Evolutionary conservation across 2,888 invertebrate genomes (phyloP).

Genomic region (Hypena proboscidalis): DNA sequence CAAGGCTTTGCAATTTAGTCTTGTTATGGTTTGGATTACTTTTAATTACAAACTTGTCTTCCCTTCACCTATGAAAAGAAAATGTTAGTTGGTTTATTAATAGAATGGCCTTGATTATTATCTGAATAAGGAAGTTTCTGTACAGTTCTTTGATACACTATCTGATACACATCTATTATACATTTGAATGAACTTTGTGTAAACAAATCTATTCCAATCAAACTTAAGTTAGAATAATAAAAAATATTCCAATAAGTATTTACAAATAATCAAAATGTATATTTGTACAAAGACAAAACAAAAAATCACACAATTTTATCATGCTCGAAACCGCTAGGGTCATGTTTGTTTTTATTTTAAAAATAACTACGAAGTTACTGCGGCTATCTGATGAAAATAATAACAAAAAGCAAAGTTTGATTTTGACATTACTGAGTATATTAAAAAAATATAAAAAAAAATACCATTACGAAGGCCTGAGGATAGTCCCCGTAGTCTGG

Average conservation of each 20-base stretch:
- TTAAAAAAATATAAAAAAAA: constrained; percentile 32
- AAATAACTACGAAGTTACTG: too few species aligned
- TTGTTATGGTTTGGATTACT: constrained; percentile 16
- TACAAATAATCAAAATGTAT: too few species aligned
- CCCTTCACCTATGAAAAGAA: constrained; percentile 37
- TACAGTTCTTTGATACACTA: neutral
- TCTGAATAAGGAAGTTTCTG: constrained; percentile 22
- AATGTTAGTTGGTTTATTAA: constrained; percentile 30
- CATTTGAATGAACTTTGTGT: too few species aligned
- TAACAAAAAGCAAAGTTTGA: constrained; percentile 4
- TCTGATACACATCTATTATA: neutral
- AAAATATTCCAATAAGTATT: too few species aligned
- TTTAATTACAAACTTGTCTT: constrained; percentile 19
- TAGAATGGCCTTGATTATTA: constrained; percentile 24
- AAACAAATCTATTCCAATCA: too few species aligned
- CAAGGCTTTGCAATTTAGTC: constrained; percentile 32
- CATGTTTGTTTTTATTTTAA: too few species aligned
- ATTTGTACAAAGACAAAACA: neutral
- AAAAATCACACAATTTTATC: constrained; percentile 12
- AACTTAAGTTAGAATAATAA: too few species aligned
- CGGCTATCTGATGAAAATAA: too few species aligned
- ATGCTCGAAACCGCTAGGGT: too few species aligned
- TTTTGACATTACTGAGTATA: constrained; percentile 8
- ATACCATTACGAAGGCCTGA: constrained; percentile 95
- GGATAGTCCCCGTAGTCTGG: constrained; percentile 97